Conservation (phyloP, 1,140 invertebrate genomes). For the Thalassaphorura encarpata region DNA sequence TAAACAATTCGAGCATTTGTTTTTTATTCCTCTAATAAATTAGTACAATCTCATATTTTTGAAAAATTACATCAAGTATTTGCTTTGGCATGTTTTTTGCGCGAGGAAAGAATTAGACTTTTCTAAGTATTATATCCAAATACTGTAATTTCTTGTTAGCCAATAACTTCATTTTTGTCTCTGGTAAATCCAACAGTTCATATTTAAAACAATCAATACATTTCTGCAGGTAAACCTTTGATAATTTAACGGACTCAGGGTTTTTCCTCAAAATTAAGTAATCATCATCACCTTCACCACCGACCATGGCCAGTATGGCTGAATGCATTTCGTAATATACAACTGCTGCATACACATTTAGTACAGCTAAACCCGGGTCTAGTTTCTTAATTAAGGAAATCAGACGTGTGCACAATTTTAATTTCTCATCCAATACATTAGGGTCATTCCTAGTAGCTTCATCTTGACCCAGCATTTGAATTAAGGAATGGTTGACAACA, state of each 20-base stretch:
- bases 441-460: slow-evolving; percentile 6
- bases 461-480: slow-evolving; percentile 27
- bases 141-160: slow-evolving; percentile 30
- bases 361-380: slow-evolving; percentile 25
- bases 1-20: too few species aligned
- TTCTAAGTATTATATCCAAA: slow-evolving; percentile 20
- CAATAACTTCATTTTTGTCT: slow-evolving; percentile 24
- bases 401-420: slow-evolving; percentile 25
- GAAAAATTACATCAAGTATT: not conserved
- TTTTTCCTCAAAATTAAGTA: slow-evolving; percentile 25
- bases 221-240: slow-evolving; percentile 28
- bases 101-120: too few species aligned
- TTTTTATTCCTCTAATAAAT: not conserved
- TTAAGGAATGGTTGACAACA: slow-evolving; percentile 24
- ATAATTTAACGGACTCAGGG: slow-evolving; percentile 29
- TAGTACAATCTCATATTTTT: not conserved
- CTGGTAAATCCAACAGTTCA: slow-evolving; percentile 23
- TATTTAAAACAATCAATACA: slow-evolving; percentile 29
- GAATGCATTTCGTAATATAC: slow-evolving; percentile 31
- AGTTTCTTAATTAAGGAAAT: slow-evolving; percentile 18
- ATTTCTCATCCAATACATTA: slow-evolving; percentile 26
- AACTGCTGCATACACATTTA: slow-evolving; percentile 27
- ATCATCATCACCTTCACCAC: slow-evolving; percentile 29
- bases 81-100: not conserved
- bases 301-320: slow-evolving; percentile 19